Base-by-base conservation (phyloP, 2,888 invertebrate genomes). In the Heterodera filipjevi region DNA sequence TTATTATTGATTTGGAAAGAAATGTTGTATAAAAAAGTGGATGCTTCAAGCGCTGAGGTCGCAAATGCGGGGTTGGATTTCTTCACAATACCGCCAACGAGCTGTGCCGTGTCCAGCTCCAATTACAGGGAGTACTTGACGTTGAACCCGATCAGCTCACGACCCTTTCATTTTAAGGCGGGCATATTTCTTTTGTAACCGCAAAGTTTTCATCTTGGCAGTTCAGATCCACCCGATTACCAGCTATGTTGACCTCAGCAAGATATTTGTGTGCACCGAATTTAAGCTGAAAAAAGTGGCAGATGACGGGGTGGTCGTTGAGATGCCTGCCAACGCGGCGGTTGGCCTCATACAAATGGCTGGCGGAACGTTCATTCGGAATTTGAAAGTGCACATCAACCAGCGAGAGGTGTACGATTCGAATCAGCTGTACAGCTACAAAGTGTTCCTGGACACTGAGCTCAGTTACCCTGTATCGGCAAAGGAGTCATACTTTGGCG, bases 321-420 rank as follows among this genome's bases (percentile, higher is more conserved):
- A 27, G n/a, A 0, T 59, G n/a, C 22, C 1, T n/a, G 59, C 59
- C 1, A 27, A n/a, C 27, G 59, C n/a, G 6, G 19, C 59, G 0
- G 59, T 59, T n/a, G 59, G 27, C 8, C 59, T 59, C 6, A 59
- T 59, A 8, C 59, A 59, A n/a, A 59, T 59, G 59, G 8, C 59
- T 27, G 59, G 59, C 1, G 59, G n/a, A 6, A 59, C 59, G 27
- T 59, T 59, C 3, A 59, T 59, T 5, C 59, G 59, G 1, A 59
- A 59, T 27, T n/a, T 59, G 59, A 59, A 59, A 59, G 59, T 68
- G 33, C 68, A 68, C 32, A 68, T 68, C 68, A 68, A 68, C 35
- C 68, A 68, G 68, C 32, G 68, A 14, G 68, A 68, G 68, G 68
- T 68, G 68, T 68, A 68, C 33, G 68, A 68, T 33, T 68, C 68